Base-by-base conservation (phyloP, 2,888 invertebrate genomes). In the Drosophila engyochracea region DNA sequence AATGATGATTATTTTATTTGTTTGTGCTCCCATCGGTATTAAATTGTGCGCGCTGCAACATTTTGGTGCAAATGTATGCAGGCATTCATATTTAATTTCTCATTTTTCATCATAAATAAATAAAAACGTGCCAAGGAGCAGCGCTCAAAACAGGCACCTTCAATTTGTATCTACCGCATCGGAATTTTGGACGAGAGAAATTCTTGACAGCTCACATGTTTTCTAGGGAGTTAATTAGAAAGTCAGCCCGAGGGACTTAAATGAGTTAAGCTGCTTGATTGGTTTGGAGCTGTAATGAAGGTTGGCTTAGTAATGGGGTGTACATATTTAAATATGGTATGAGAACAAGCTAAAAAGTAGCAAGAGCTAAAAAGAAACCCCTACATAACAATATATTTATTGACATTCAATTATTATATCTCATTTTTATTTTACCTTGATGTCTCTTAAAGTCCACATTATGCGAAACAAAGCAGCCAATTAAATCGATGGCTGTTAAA, bases 41-140 rank as follows among this genome's bases (percentile, higher is more conserved):
- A 58, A 22, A 25, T n/a, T 37, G 7, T 10, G 16, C 37, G 30
- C 6, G 51, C 39, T 62, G 65, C 68, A 67, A 67, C 53, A 47
- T 66, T 71, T 66, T 65, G 57, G 57, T 57, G 44, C 58, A 62
- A 76, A 66, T 76, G 62, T 31, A 64, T 65, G 67, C 72, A 79
- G 87, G 85, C 80, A 87, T 83, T 25, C 74, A 87, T 79, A 79
- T 87, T 87, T 83, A 85, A 83, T 87, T 87, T 83, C 76, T 63
- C 85, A 87, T 87, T 82, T 83, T 85, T 76, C 62, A 25, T 57
- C 74, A 79, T 83, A 85, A 85, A 83, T 83, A 83, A 83, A 72
- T 85, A 71, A 82, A 58, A 62, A 47, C 28, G n/a, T 19, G 39
- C 3, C 19, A 28, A 37, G 28, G 25, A 12, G 1, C 57, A 31